These are phyloP conservation scores for Cheilosia scutellata DNA, from an alignment of 2,888 invertebrate genomes.

Conservation along the genomic window DNA sequence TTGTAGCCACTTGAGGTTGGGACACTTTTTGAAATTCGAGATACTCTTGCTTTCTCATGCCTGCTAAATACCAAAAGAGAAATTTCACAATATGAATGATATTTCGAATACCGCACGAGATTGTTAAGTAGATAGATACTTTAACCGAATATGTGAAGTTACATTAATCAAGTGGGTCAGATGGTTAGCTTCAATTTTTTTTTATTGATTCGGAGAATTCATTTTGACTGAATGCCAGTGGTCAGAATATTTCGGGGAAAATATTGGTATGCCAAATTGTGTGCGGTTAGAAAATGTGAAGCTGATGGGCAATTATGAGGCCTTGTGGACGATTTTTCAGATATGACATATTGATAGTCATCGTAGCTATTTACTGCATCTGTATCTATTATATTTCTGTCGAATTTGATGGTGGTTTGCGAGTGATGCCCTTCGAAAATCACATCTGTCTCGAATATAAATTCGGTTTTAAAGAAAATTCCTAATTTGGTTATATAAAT, in stretches of 20 bases:
- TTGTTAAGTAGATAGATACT: constrained; percentile 15
- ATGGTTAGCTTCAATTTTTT: constrained; percentile 55
- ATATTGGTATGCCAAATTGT: constrained; percentile 44
- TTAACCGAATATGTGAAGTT: constrained; percentile 27
- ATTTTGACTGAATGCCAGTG: constrained; percentile 8
- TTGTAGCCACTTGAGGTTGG: constrained; percentile 24
- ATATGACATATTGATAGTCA: neutral
- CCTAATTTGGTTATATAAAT: no score
- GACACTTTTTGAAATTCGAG: constrained; percentile 62
- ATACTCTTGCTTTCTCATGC: constrained; percentile 7
- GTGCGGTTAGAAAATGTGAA: neutral
- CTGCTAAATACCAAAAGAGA: constrained; percentile 18
- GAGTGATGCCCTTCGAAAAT: no score
- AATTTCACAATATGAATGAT: constrained; percentile 18
- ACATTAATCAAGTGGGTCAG: constrained; percentile 59
- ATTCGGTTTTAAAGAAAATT: no score
- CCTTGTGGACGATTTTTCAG: neutral
- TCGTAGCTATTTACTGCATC: neutral
- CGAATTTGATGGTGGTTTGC: no score
- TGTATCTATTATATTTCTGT: no score
- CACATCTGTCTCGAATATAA: no score
- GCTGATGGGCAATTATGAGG: neutral
- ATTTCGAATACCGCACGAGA: constrained; percentile 26
- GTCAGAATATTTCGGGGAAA: constrained; percentile 25
- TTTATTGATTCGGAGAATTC: constrained; percentile 60